Conservation (phyloP, 2,797 vertebrate genomes). For the Acipenser oxyrinchus region DNA sequence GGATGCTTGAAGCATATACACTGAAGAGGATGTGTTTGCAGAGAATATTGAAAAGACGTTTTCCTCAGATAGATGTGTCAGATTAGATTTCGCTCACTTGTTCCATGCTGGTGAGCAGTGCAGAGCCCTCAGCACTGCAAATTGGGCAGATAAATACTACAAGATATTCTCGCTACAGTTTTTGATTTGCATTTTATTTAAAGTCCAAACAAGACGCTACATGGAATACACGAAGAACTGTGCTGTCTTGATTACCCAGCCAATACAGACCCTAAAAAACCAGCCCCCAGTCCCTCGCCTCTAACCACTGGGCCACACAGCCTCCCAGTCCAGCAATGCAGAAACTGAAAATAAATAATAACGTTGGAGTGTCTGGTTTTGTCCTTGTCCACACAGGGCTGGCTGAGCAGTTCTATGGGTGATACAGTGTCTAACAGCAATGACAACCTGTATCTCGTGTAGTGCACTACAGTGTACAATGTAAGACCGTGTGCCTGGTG, state of each 20-base stretch:
- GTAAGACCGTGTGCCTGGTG: too few relatives aligned
- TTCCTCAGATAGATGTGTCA: slow-evolving; percentile 31
- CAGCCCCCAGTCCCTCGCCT: slow-evolving; percentile 1
- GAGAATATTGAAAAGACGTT: slow-evolving; percentile 18
- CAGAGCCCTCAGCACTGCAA: slow-evolving; percentile 20
- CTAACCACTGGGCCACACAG: neutral
- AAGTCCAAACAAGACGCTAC: neutral
- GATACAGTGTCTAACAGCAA: too few relatives aligned
- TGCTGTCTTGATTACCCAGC: neutral
- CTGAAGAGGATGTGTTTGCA: neutral
- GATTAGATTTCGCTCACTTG: slow-evolving; percentile 33
- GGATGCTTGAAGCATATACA: neutral
- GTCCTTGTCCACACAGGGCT: too few relatives aligned
- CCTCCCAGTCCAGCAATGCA: too few relatives aligned
- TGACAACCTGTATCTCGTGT: too few relatives aligned
- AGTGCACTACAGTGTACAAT: too few relatives aligned
- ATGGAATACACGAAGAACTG: neutral
- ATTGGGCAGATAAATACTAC: slow-evolving; percentile 23
- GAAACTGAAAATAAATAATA: too few relatives aligned
- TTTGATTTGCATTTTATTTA: neutral
- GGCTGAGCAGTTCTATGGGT: too few relatives aligned
- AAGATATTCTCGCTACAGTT: slow-evolving; percentile 14
- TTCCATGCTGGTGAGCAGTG: slow-evolving; percentile 23
- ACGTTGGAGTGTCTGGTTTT: too few relatives aligned
- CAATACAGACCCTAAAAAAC: neutral